Conservation (phyloP, 2,888 invertebrate species). For the Eurytoma californica region DNA sequence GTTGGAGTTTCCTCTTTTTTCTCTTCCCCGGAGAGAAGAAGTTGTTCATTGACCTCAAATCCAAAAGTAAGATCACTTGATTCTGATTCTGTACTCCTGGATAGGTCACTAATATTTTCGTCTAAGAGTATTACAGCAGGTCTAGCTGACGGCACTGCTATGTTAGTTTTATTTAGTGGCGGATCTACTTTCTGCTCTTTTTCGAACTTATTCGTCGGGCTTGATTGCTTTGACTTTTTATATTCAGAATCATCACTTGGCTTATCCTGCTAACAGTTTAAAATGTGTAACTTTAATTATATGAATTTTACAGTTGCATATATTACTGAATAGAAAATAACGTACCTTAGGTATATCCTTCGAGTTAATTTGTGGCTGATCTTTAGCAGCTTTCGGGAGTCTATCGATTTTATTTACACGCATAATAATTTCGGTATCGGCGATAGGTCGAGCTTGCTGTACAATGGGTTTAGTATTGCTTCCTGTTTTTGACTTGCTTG, state of each 20-base stretch:
- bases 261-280: conserved; percentile 46
- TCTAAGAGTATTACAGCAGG: conserved; percentile 86
- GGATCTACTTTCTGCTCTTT: conserved; percentile 47
- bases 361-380: conserved; percentile 58
- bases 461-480: conserved; percentile 49
- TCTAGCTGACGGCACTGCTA: conserved; percentile 68
- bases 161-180: conserved; percentile 35
- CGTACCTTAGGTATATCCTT: conserved; percentile 55
- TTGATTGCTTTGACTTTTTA: conserved; percentile 62
- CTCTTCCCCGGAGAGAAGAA: conserved; percentile 77
- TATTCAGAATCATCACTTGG: conserved; percentile 58
- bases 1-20: conserved; percentile 60
- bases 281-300: conserved; percentile 8
- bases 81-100: conserved; percentile 69
- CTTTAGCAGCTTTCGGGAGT: conserved; percentile 59
- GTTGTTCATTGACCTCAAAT: conserved; percentile 86
- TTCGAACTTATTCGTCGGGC: conserved; percentile 39
- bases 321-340: conserved; percentile 44
- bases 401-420: conserved; percentile 59
- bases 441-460: conserved; percentile 38
- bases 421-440: conserved; percentile 46
- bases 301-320: background rate
- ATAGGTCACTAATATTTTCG: conserved; percentile 70
- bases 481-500: conserved; percentile 53
- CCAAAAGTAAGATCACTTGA: conserved; percentile 86